phyloP scores from a whole-genome alignment of 2,888 invertebrate genomes.

The Drosophila leonis region DNA sequence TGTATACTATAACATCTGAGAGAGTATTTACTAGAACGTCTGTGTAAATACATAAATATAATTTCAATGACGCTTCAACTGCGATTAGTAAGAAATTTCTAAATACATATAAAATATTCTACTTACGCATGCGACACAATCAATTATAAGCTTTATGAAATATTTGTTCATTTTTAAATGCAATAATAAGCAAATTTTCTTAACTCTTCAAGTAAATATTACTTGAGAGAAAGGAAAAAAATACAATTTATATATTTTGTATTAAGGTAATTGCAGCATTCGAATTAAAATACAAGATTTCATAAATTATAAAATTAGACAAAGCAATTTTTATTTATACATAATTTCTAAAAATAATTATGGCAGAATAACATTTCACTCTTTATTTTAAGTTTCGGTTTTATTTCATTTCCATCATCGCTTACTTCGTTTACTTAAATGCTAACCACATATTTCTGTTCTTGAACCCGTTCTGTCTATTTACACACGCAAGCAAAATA shows the following conservation, averaged over 20 bases:
- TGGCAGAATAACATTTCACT: conserved; percentile 59
- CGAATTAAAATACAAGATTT: conserved; percentile 22
- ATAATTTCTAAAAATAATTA: conserved; percentile 56
- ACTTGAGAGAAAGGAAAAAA: neutral
- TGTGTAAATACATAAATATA: conserved; percentile 4
- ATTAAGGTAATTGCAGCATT: neutral
- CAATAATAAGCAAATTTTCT: neutral
- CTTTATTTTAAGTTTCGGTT: conserved; percentile 21
- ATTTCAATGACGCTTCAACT: conserved; percentile 11
- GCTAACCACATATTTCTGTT: conserved; percentile 45
- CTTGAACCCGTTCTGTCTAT: conserved; percentile 53
- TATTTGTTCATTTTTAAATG: conserved; percentile 1
- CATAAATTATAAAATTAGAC: conserved; percentile 40
- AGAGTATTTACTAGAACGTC: conserved; percentile 14
- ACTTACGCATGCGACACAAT: conserved; percentile 9
- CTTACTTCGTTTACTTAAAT: conserved; percentile 53
- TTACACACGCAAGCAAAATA: conserved; percentile 48
- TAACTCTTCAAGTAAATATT: neutral
- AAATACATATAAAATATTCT: conserved; percentile 3
- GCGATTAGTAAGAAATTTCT: conserved; percentile 3
- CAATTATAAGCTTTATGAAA: conserved; percentile 1
- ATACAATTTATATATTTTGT: conserved; percentile 1
- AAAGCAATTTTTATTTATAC: conserved; percentile 55
- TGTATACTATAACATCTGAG: conserved; percentile 22
- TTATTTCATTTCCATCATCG: conserved; percentile 1